Evolutionary conservation across 1,140 invertebrate species (phyloP), one percentile per base, ranked within the genome.

Genomic region (Phthorimaea operculella): DNA sequence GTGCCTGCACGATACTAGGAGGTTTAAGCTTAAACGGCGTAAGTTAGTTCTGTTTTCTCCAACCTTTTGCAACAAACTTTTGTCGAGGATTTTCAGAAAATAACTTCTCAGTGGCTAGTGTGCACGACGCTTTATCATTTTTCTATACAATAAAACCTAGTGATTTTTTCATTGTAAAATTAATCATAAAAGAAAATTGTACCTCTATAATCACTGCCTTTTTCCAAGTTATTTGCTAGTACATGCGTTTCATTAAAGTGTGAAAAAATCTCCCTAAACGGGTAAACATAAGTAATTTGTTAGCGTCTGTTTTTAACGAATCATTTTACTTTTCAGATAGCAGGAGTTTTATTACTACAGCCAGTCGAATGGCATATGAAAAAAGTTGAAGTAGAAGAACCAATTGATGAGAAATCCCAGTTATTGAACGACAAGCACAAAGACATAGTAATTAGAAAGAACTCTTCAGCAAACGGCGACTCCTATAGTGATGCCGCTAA

Each of bases 21-120:
- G 86, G 77, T 42, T 67, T 92, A 8, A 89, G 90, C 17, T 79
- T 91, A 14, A 85, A 89, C 59, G 90, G 89, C 61, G 87, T 90
- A 70, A 83, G 61, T 82, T 21, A 33, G 2, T 28, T 28, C 6
- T 28, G 6, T 28, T 28, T 28, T 28, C 6, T 4, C 6, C 2
- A 28, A 28, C 21, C 2, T 28, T 28, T 28, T 28, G n/a, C 21
- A 28, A 28, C 21, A 28, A 28, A 39, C 1, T 4, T 39, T 39
- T 39, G 8, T 39, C n/a, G 36, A 3, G 8, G 3, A 39, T 39
- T 39, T 39, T 39, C 3, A 39, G 10, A 39, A 5, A 39, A 3
- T 39, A 39, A 4, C 21, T 28, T 4, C n/a, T n/a, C 6, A 28
- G 21, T 28, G 21, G 21, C 6, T 28, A 6, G 21, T 28, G 21